Conservation (phyloP, 2,888 invertebrate species). For the Phrixothrix hirtus region DNA sequence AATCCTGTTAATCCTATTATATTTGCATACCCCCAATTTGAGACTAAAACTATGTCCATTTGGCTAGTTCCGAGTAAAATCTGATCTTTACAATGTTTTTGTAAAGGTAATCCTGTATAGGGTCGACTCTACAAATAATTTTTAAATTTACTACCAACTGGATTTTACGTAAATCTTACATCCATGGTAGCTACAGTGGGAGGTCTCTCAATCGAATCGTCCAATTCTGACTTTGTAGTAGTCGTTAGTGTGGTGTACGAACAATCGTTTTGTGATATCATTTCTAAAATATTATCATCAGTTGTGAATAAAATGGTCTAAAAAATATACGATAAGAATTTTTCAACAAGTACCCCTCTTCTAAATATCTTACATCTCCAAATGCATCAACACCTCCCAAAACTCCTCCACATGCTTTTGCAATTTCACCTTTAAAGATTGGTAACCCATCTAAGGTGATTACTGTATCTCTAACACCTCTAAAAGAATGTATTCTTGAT, state of each 20-base stretch:
- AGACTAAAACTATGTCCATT: conserved; percentile 62
- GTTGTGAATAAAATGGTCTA: conserved; percentile 86
- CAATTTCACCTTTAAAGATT: conserved; percentile 82
- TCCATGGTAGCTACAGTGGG: conserved; percentile 53
- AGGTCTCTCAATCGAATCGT: conserved; percentile 60
- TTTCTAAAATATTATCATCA: conserved; percentile 71
- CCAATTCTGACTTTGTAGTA: conserved; percentile 39
- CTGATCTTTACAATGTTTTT: conserved; percentile 33
- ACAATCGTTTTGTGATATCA: conserved; percentile 59
- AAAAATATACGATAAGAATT: no score
- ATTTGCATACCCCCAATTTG: conserved; percentile 67
- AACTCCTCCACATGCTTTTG: conserved; percentile 74
- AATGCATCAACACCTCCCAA: conserved; percentile 70
- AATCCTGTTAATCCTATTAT: conserved; percentile 65
- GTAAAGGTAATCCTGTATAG: conserved; percentile 27
- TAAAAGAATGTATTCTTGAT: conserved; percentile 79
- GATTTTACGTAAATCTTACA: conserved; percentile 5
- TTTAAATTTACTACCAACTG: neutral
- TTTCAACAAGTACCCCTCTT: no score
- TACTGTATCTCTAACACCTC: conserved; percentile 73
- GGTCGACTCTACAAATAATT: conserved; percentile 25
- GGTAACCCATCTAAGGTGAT: conserved; percentile 69
- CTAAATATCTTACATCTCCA: conserved; percentile 73
- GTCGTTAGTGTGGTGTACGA: conserved; percentile 54
- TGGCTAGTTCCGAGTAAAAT: conserved; percentile 47